Evolutionary conservation across 2,113 vertebrate species (phyloP).

Genomic region (Sylvietta virens): DNA sequence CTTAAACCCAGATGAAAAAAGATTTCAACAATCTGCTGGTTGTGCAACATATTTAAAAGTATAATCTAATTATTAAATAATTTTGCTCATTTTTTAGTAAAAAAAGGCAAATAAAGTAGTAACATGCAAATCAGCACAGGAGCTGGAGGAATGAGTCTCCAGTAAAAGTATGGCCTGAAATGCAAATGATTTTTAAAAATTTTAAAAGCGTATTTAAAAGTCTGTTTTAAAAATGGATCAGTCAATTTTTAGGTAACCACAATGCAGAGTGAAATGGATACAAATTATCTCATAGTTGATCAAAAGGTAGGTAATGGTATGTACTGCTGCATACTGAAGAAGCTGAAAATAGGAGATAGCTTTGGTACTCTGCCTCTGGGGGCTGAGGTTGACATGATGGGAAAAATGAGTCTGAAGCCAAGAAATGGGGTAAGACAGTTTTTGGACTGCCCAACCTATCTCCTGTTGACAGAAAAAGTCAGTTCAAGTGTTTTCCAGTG

Average conservation of each 20-base stretch:
- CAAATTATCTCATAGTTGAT: neutral
- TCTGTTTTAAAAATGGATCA: neutral
- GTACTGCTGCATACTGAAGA: neutral
- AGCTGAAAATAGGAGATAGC: neutral
- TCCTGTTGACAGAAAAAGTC: neutral
- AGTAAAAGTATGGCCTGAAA: neutral
- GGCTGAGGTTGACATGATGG: neutral
- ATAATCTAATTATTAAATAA: neutral
- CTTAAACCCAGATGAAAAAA: neutral
- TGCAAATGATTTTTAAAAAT: neutral
- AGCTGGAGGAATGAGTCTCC: neutral
- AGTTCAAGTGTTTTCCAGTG: neutral
- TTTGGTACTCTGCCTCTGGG: neutral
- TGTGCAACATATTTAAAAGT: neutral
- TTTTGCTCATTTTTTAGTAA: neutral
- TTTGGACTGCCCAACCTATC: neutral
- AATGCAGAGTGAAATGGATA: neutral
- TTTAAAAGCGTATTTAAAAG: neutral
- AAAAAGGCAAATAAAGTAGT: neutral
- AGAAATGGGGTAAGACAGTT: neutral
- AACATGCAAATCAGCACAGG: neutral
- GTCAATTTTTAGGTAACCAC: neutral
- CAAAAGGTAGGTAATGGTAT: neutral
- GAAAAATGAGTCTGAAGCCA: neutral
- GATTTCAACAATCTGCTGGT: neutral